Conservation (phyloP, 2,797 vertebrate species). For the Acanthurus tractus region DNA sequence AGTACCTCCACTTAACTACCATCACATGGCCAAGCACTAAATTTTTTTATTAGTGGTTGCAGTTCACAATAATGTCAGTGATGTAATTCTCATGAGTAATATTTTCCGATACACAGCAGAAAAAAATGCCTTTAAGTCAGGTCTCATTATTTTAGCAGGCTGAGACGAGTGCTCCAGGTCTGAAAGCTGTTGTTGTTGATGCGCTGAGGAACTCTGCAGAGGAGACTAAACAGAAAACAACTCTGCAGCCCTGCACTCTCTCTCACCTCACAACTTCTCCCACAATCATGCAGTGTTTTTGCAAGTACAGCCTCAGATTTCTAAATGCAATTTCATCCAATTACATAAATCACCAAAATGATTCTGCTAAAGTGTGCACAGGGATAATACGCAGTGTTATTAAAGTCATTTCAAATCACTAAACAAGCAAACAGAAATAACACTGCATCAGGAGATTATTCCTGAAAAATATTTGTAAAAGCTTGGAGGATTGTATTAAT, state of each 20-base stretch:
- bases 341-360: conserved; percentile 47
- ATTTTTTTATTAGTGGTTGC: conserved; percentile 30
- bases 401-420: conserved; percentile 44
- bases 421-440: conserved; percentile 53
- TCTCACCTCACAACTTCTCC: conserved; percentile 9
- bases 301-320: conserved; percentile 43
- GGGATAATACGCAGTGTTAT: conserved; percentile 32
- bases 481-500: conserved; percentile 33
- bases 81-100: conserved; percentile 66
- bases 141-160: conserved; percentile 50
- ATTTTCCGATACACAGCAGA: conserved; percentile 52
- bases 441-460: conserved; percentile 37
- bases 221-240: conserved; percentile 19
- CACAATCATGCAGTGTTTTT: conserved; percentile 47
- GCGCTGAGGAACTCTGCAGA: conserved; percentile 17
- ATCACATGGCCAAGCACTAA: conserved; percentile 22
- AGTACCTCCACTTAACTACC: conserved; percentile 14
- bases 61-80: conserved; percentile 62
- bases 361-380: conserved; percentile 22
- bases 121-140: conserved; percentile 38
- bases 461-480: conserved; percentile 36
- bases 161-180: conserved; percentile 52
- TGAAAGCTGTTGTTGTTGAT: conserved; percentile 53
- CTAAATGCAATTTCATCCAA: conserved; percentile 49
- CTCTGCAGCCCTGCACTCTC: not conserved